A percentile compares a stretch with the other conserved stretches of the same genome.
Conservation (phyloP, 1,140 invertebrate species). For the Bombus pyrosoma region DNA sequence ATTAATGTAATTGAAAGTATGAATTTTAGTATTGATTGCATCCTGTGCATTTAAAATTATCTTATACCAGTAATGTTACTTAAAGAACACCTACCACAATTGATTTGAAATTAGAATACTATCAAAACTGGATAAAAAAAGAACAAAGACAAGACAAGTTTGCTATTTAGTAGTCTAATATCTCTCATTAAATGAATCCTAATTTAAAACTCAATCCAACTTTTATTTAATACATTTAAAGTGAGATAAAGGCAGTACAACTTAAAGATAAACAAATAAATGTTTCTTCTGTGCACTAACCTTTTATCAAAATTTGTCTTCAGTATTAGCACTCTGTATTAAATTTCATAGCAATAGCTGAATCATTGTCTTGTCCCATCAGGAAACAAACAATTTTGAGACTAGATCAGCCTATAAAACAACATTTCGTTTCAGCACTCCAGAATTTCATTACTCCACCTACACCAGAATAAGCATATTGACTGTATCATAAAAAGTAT, state of each 20-base stretch:
- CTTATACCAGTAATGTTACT: not conserved
- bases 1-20: too few relatives aligned
- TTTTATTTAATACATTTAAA: too few relatives aligned
- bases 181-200: not conserved
- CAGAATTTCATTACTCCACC: conserved; percentile 9
- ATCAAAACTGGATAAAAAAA: not conserved
- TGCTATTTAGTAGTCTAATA: not conserved
- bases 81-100: not conserved
- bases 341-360: conserved; percentile 1
- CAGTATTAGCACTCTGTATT: not conserved
- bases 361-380: not conserved
- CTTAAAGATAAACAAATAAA: conserved; percentile 10
- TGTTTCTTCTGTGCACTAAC: conserved; percentile 8
- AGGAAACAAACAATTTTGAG: not conserved
- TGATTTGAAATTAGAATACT: not conserved
- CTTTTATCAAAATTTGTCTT: not conserved
- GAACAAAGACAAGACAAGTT: conserved; percentile 5
- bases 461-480: conserved; percentile 1
- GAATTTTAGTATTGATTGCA: too few relatives aligned
- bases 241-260: not conserved
- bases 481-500: too few relatives aligned
- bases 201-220: not conserved
- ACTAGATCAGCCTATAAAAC: not conserved
- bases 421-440: conserved; percentile 3
- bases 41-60: not conserved